A percentile compares a stretch with the other conserved stretches of the same genome.
phyloP scores from a whole-genome alignment of 1,140 invertebrate species.

The Ylistrum balloti region DNA sequence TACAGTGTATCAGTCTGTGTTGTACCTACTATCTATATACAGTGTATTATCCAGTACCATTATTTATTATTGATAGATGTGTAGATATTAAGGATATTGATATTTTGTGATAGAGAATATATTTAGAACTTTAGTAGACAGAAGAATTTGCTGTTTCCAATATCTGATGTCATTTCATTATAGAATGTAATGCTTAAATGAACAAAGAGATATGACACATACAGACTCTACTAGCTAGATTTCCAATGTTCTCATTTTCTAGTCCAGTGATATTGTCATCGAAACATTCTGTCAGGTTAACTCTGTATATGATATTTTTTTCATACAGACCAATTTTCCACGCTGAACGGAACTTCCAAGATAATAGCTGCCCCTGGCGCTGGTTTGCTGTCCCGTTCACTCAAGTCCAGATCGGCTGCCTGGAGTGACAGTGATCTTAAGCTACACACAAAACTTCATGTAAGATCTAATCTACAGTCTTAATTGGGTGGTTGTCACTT shows the following conservation, averaged over 20 bases:
- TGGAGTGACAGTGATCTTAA: slow-evolving; percentile 63
- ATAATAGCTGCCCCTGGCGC: slow-evolving; percentile 59
- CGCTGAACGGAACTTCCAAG: slow-evolving; percentile 49
- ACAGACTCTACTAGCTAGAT: neutral
- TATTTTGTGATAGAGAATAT: no score
- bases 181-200: neutral
- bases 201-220: neutral
- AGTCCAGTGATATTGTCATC: neutral
- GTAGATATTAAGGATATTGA: no score
- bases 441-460: slow-evolving; percentile 58
- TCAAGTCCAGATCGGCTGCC: slow-evolving; percentile 55
- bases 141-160: neutral
- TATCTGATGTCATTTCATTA: neutral
- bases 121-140: neutral
- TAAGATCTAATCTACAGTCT: slow-evolving; percentile 46
- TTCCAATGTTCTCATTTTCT: neutral
- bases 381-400: slow-evolving; percentile 52
- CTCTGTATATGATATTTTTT: slow-evolving; percentile 4
- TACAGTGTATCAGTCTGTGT: no score
- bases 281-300: slow-evolving; percentile 6
- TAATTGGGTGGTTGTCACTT: neutral
- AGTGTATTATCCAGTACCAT: no score
- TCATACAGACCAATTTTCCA: slow-evolving; percentile 56
- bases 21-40: no score
- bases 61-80: no score